Evolutionary conservation across 1,140 invertebrate species (phyloP).

Genomic region (Sitophilus oryzae): DNA sequence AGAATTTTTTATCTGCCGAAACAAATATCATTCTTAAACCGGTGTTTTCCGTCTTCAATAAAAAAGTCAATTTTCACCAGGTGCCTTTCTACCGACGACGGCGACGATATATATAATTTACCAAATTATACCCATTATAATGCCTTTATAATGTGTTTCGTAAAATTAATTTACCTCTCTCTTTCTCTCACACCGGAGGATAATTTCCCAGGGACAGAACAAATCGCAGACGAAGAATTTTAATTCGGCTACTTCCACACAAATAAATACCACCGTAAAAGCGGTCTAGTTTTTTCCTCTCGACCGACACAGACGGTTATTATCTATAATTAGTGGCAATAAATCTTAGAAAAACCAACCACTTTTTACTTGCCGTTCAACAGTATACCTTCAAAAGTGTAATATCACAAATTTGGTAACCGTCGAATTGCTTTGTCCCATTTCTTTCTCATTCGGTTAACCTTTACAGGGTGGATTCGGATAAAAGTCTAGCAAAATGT

Average conservation of each 20-base stretch:
- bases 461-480: no score
- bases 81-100: neutral
- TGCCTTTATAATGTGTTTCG: conserved; percentile 1
- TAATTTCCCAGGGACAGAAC: neutral
- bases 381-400: neutral
- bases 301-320: conserved; percentile 1
- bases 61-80: neutral
- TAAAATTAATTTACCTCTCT: neutral
- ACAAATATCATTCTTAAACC: no score
- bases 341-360: conserved; percentile 17
- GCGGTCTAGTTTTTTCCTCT: conserved; percentile 12
- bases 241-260: conserved; percentile 10
- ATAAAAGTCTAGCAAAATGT: no score
- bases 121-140: neutral
- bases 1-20: no score
- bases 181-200: no score
- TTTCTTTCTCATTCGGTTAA: no score
- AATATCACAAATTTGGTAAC: no score
- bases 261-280: conserved; percentile 3
- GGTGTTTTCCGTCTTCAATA: no score
- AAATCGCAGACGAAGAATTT: conserved; percentile 5
- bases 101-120: neutral
- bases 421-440: no score
- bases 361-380: conserved; percentile 3
- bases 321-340: conserved; percentile 20